These are phyloP conservation scores for Tuberolachnus salignus DNA, from an alignment of 2,888 invertebrate genomes.

Conservation along the genomic window DNA sequence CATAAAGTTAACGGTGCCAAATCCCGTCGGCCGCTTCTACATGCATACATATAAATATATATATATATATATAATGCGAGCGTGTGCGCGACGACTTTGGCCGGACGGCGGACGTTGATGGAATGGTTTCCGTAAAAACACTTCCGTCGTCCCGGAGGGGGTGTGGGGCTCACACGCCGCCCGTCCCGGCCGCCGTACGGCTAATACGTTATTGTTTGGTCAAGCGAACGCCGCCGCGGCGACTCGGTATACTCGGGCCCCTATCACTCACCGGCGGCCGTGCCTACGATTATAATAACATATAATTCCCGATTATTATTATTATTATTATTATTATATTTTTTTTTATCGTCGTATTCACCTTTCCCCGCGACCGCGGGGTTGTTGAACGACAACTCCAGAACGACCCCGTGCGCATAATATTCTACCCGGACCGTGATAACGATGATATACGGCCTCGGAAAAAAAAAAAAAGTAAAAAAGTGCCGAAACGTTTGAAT, in stretches of 20 bases:
- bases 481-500: too few relatives aligned
- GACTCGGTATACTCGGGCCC: not conserved
- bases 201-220: conserved; percentile 48
- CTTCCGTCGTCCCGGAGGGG: conserved; percentile 36
- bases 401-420: too few relatives aligned
- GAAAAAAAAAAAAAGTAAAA: too few relatives aligned
- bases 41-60: too few relatives aligned
- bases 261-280: conserved; percentile 25
- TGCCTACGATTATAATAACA: not conserved
- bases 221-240: conserved; percentile 15
- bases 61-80: too few relatives aligned
- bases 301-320: not conserved
- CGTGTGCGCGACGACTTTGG: not conserved
- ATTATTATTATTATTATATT: too few relatives aligned
- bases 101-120: conserved; percentile 47
- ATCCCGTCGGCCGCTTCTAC: conserved; percentile 13
- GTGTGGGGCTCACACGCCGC: too few relatives aligned
- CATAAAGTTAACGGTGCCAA: conserved; percentile 50
- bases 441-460: too few relatives aligned
- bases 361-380: too few relatives aligned
- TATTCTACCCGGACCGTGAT: too few relatives aligned
- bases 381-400: too few relatives aligned
- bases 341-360: too few relatives aligned
- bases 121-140: conserved; percentile 51
- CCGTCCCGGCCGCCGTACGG: not conserved